Evolutionary conservation across 1,140 invertebrate species (phyloP).

Genomic region (Trypoxylus dichotomus): DNA sequence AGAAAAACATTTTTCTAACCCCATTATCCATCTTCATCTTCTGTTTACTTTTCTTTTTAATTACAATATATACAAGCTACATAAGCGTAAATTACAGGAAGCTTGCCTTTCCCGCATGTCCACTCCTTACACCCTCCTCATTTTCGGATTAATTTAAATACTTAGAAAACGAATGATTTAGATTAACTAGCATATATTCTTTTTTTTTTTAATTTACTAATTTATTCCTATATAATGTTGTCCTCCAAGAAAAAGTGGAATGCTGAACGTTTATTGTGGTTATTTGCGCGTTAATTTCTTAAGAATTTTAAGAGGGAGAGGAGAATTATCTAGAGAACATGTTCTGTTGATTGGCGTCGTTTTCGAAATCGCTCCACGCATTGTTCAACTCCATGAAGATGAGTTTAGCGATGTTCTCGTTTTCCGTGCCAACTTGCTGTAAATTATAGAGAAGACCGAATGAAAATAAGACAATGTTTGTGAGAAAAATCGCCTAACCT

Average conservation of each 20-base stretch:
- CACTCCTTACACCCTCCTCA: too few species aligned
- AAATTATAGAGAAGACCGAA: slow-evolving; percentile 40
- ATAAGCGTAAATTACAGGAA: not conserved
- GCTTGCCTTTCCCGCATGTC: not conserved
- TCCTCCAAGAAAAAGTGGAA: not conserved
- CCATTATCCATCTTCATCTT: too few species aligned
- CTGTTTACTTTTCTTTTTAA: not conserved
- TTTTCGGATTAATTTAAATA: too few species aligned
- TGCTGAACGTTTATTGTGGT: not conserved
- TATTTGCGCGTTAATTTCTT: not conserved
- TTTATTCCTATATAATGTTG: not conserved
- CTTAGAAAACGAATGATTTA: too few species aligned
- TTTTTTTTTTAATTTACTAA: not conserved
- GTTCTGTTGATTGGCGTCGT: slow-evolving; percentile 82
- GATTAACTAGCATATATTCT: not conserved
- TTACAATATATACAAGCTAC: slow-evolving; percentile 25
- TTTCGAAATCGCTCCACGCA: slow-evolving; percentile 97
- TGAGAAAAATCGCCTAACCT: too few species aligned
- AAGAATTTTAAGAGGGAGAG: not conserved
- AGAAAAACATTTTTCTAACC: not conserved
- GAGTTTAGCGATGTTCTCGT: slow-evolving; percentile 91
- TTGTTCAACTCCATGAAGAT: slow-evolving; percentile 99
- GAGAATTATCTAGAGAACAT: slow-evolving; percentile 65
- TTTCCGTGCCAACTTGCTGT: slow-evolving; percentile 86
- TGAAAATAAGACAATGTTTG: too few species aligned